phyloP scores from a whole-genome alignment of 1,140 invertebrate species.

The Gryon sp. region DNA sequence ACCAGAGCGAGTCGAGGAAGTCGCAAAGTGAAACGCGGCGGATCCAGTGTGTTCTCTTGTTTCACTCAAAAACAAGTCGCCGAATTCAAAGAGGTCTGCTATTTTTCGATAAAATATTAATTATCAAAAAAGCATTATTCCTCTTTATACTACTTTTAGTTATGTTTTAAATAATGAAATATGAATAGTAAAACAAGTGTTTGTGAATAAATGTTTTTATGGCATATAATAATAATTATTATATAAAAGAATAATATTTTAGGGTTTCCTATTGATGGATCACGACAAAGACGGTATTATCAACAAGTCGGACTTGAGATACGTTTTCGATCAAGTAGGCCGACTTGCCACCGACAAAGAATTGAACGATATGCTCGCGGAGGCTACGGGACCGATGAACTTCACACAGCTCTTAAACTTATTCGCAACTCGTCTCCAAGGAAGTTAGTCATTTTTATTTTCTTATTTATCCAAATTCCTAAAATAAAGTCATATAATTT shows the following conservation, averaged over 20 bases:
- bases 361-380: constrained; percentile 93
- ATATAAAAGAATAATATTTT: no score
- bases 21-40: constrained; percentile 88
- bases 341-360: constrained; percentile 93
- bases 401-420: constrained; percentile 96
- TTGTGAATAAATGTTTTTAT: no score
- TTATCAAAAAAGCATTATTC: no score
- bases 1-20: constrained; percentile 89
- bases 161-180: neutral
- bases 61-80: constrained; percentile 96
- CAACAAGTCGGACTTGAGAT: constrained; percentile 96
- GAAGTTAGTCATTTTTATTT: constrained; percentile 66
- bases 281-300: constrained; percentile 99
- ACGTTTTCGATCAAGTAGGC: constrained; percentile 97
- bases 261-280: constrained; percentile 99
- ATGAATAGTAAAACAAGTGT: no score
- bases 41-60: constrained; percentile 97
- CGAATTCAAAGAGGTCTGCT: constrained; percentile 97
- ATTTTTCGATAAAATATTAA: no score
- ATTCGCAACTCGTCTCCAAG: constrained; percentile 93
- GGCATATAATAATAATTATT: no score
- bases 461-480: no score
- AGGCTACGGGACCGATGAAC: constrained; percentile 95
- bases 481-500: neutral
- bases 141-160: no score